Conservation (phyloP, 2,113 vertebrate species). For the Synchiropus splendidus region DNA sequence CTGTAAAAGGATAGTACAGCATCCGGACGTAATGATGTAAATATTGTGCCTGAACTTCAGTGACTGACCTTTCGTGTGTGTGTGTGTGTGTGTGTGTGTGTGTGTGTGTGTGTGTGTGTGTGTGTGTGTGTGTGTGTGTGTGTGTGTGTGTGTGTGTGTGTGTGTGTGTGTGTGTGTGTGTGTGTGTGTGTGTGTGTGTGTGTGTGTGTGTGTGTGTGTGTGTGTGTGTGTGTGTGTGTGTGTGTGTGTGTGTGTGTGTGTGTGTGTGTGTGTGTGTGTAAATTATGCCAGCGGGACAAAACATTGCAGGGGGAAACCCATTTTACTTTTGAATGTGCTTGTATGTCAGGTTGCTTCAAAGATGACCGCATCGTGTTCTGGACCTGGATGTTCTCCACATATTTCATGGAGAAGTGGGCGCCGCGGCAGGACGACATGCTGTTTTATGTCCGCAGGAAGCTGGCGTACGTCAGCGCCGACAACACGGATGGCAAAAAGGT, state of each 20-base stretch:
- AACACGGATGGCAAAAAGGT: constrained; percentile 77
- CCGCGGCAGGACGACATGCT: constrained; percentile 93
- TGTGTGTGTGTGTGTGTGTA: too few relatives aligned
- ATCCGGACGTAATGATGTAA: neutral
- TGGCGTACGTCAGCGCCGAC: constrained; percentile 65
- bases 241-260: too few relatives aligned
- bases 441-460: constrained; percentile 88
- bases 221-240: too few relatives aligned
- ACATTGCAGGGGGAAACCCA: neutral
- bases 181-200: too few relatives aligned
- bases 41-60: neutral
- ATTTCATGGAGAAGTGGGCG: constrained; percentile 94
- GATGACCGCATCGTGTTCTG: constrained; percentile 97
- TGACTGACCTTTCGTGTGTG: neutral
- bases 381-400: constrained; percentile 99
- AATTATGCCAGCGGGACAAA: too few relatives aligned
- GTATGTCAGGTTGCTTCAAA: constrained; percentile 81
- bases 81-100: too few relatives aligned
- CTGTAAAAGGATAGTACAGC: constrained; percentile 1
- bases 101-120: too few relatives aligned
- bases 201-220: too few relatives aligned
- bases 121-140: too few relatives aligned
- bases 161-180: too few relatives aligned
- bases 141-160: too few relatives aligned
- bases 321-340: neutral